phyloP scores from a whole-genome alignment of 1,140 invertebrate genomes.

The Gerris buenoi region DNA sequence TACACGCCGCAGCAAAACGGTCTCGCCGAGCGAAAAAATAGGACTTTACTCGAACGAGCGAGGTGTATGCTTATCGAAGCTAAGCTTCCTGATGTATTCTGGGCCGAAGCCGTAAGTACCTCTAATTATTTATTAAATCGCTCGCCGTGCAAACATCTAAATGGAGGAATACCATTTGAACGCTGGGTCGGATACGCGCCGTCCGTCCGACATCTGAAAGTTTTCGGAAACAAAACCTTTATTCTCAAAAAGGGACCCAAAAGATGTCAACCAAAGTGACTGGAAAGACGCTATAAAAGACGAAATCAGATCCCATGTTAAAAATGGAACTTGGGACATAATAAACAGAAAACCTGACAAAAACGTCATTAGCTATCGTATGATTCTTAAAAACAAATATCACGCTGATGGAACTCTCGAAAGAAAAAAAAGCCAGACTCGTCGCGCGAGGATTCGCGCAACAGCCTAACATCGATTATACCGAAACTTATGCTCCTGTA shows the following conservation, averaged over 20 bases:
- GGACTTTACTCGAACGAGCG: conserved; percentile 21
- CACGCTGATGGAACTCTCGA: neutral
- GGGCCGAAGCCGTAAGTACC: conserved; percentile 24
- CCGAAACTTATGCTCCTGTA: neutral
- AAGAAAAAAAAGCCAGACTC: neutral
- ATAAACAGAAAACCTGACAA: neutral
- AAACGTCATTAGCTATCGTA: neutral
- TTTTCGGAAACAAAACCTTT: neutral
- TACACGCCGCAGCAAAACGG: conserved; percentile 28
- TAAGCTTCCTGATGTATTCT: conserved; percentile 16
- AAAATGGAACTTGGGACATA: neutral
- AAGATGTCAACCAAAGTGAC: neutral
- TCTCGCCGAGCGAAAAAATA: conserved; percentile 25
- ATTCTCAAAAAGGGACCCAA: neutral
- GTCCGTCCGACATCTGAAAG: neutral
- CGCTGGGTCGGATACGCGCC: neutral
- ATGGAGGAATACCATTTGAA: neutral
- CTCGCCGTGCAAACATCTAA: neutral
- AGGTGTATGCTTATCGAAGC: conserved; percentile 22
- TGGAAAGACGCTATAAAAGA: neutral
- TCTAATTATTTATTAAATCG: conserved; percentile 2
- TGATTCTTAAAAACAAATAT: neutral
- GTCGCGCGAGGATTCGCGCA: neutral
- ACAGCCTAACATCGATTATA: neutral
- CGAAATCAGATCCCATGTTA: neutral